phyloP scores from a whole-genome alignment of 2,888 invertebrate genomes.

The Andrena minutula region DNA sequence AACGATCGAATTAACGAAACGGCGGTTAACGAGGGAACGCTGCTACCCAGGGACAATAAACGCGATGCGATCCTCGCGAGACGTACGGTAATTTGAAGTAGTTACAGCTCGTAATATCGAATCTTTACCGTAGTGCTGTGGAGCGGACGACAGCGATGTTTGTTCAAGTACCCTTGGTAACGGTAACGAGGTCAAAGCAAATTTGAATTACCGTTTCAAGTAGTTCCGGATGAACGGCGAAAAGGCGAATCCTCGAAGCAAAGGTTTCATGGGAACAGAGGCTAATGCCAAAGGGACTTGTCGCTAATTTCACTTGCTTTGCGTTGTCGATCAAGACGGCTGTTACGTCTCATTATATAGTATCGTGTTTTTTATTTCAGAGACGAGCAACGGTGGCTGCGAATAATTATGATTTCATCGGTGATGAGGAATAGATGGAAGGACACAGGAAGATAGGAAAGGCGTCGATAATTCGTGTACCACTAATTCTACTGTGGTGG shows the following conservation, averaged over 20 bases:
- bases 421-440: not conserved
- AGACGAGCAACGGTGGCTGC: not conserved
- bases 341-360: not conserved
- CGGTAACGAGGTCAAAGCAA: slow-evolving; percentile 47
- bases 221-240: slow-evolving; percentile 37
- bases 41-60: not conserved
- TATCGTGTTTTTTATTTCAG: slow-evolving; percentile 2
- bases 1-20: not conserved
- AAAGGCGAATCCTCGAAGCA: slow-evolving; percentile 25
- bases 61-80: not conserved
- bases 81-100: slow-evolving; percentile 29
- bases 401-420: slow-evolving; percentile 19
- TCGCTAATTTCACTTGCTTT: slow-evolving; percentile 15
- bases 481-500: slow-evolving; percentile 55
- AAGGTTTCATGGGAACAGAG: not conserved
- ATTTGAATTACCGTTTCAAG: slow-evolving; percentile 39
- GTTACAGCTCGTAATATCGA: slow-evolving; percentile 37
- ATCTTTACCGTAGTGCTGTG: not conserved
- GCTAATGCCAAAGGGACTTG: slow-evolving; percentile 1
- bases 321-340: not conserved
- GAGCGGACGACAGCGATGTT: not conserved
- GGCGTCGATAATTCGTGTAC: slow-evolving; percentile 51
- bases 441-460: slow-evolving; percentile 4
- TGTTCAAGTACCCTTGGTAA: slow-evolving; percentile 26
- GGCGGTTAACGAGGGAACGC: not conserved